Percentiles rank a stretch among this genome's conserved stretches.
Evolutionary conservation across 2,113 vertebrate species (phyloP).

Genomic region (Chaetorhynchus papuensis): DNA sequence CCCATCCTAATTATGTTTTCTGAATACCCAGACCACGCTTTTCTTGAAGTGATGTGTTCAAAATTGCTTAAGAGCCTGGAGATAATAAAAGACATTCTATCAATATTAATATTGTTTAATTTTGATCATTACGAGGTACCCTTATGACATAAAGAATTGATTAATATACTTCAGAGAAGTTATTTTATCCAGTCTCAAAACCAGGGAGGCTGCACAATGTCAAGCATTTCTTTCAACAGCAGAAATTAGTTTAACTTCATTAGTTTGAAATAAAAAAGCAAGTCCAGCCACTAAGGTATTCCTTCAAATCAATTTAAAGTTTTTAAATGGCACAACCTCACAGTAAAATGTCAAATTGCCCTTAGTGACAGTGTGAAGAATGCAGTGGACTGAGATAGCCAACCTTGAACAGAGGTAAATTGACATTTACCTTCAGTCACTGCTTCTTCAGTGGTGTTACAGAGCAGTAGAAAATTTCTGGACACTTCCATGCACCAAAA

Average conservation of each 20-base stretch:
- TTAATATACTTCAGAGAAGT: background rate
- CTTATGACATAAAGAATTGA: background rate
- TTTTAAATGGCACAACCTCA: background rate
- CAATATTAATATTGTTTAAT: background rate
- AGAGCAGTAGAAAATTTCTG: background rate
- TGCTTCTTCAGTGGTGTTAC: background rate
- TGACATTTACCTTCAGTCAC: background rate
- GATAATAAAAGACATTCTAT: background rate
- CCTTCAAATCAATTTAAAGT: background rate
- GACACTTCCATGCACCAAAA: background rate
- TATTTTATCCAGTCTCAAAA: background rate
- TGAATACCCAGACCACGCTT: background rate
- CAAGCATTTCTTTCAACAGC: background rate
- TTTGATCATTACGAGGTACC: background rate
- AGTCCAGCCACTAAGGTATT: background rate
- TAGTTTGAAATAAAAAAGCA: background rate
- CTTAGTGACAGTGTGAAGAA: background rate
- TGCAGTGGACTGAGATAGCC: rapidly evolving
- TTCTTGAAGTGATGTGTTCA: background rate
- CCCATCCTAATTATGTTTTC: background rate
- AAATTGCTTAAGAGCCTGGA: background rate
- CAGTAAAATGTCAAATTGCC: background rate
- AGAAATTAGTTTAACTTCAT: background rate
- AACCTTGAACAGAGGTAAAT: background rate
- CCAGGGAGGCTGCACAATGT: background rate